Base-by-base conservation (phyloP, 2,113 vertebrate species). In the Phycodurus eques region DNA sequence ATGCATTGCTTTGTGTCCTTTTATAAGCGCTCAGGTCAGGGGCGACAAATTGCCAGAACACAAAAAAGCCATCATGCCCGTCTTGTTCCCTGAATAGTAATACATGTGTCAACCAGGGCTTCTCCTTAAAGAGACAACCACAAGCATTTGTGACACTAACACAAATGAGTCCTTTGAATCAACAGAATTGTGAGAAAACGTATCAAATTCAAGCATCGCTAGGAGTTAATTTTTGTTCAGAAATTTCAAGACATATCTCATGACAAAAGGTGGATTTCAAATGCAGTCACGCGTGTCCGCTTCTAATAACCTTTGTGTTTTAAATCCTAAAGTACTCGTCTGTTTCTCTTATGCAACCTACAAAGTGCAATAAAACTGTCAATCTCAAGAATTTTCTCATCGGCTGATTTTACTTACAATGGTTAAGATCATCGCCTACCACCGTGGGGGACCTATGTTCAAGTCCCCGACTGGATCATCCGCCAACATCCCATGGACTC, bases 121-220 rank as follows among this genome's bases (percentile, higher is more conserved):
- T 10, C 79, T 72, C 79, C 81, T 84, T 31, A 86, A 86, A 90
- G 88, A 74, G 53, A 44, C 63, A 8, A 78, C 49, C 71, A 63
- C 74, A 78, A 78, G 65, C 12, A 3, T 33, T 78, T 54, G 71
- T 83, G 83, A 86, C 81, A 86, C 63, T 47, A 72, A 73, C 72
- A 79, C 35, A 54, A 71, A 81, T 35, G 68, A 80, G 76, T 74
- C 76, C 83, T 76, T 83, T 83, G 47, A 77, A 78, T 80, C 76
- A 75, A 74, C 70, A 49, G 57, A 75, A 77, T 17, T 62, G 13
- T 8, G 14, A 35, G 60, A 17, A 62, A 62, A 62, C 60, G 0
- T 6, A 60, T 15, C 5, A 33, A 62, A 62, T 39, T 62, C 60
- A 62, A 11, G 53, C 49, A 51, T 17, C 49, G 20, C 53, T 3